Percentiles rank a stretch among this genome's conserved stretches.
phyloP scores from a whole-genome alignment of 2,113 vertebrate genomes.

The Solea senegalensis region DNA sequence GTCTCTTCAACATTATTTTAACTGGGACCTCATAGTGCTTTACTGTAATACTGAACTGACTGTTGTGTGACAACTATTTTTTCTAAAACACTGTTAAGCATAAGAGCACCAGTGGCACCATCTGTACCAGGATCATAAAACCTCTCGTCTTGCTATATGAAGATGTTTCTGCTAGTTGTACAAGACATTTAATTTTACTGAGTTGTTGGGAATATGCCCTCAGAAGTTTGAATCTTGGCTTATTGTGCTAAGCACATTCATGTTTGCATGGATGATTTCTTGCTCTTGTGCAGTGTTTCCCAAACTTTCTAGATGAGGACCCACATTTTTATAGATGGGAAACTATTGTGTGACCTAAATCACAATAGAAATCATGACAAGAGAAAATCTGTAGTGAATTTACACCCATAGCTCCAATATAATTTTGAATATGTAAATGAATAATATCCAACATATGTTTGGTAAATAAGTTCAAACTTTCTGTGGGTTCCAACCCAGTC shows the following conservation, averaged over 20 bases:
- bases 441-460: no score
- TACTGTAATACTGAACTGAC: slow-evolving; percentile 21
- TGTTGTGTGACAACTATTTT: slow-evolving; percentile 14
- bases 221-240: slow-evolving; percentile 16
- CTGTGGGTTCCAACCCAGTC: no score
- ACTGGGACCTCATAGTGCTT: slow-evolving; percentile 1
- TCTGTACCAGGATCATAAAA: slow-evolving; percentile 30
- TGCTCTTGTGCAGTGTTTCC: no score
- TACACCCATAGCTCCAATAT: no score
- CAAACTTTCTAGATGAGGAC: no score
- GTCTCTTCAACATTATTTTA: slow-evolving; percentile 31
- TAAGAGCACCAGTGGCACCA: slow-evolving; percentile 16
- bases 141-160: neutral
- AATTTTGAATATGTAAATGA: no score
- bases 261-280: slow-evolving; percentile 1
- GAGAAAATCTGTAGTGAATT: no score
- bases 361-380: no score
- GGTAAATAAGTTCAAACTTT: no score
- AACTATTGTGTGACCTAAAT: no score
- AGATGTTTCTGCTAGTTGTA: neutral
- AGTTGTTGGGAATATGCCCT: slow-evolving; percentile 9
- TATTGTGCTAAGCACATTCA: slow-evolving; percentile 4
- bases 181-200: neutral
- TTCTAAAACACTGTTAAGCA: slow-evolving; percentile 3
- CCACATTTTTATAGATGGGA: no score